Evolutionary conservation across 2,888 invertebrate genomes (phyloP), one percentile per base, ranked within the genome.

Genomic region (Geotrupes spiniger): DNA sequence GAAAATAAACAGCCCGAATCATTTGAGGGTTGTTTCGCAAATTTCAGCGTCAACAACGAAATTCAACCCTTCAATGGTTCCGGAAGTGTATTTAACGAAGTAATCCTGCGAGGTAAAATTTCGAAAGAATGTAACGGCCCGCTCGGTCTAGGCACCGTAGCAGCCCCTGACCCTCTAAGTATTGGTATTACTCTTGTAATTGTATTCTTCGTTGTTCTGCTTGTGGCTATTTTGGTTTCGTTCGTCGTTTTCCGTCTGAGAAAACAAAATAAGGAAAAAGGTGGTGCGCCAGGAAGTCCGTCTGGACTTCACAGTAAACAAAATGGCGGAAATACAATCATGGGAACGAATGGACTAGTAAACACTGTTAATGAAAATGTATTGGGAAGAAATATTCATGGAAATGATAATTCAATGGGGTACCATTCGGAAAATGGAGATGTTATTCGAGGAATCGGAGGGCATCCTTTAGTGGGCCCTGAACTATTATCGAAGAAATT

Each of bases 171-270:
- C 74, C 93, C 93, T 0, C 76, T 96, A 5, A 92, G 90, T 63
- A 92, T 95, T 52, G 96, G 95, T 43, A 88, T 96, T 49, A 94
- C 94, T 1, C 76, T 96, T 25, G 93, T 96, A 12, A 92, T 95
- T 53, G 91, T 92, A 15, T 95, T 97, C 77, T 95, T 97, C 66
- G 87, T 92, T 4, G 88, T 94, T 50, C 75, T 95, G 9, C 79
- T 94, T 41, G 86, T 94, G 8, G 92, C 92, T 9, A 92, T 94
- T 62, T 78, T 92, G 46, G 89, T 90, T 12, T 93, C 92, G 38
- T 95, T 95, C 65, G 82, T 95, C n/a, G 90, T 94, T 29, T 94
- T 94, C 71, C 84, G 93, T 33, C 78, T 93, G 53, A 81, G 94
- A 11, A 87, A 89, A 43, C 90, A 92, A 69, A 89, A 86, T 69